Evolutionary conservation across 2,888 invertebrate genomes (phyloP).

Genomic region (Acanthosepion esculentum): DNA sequence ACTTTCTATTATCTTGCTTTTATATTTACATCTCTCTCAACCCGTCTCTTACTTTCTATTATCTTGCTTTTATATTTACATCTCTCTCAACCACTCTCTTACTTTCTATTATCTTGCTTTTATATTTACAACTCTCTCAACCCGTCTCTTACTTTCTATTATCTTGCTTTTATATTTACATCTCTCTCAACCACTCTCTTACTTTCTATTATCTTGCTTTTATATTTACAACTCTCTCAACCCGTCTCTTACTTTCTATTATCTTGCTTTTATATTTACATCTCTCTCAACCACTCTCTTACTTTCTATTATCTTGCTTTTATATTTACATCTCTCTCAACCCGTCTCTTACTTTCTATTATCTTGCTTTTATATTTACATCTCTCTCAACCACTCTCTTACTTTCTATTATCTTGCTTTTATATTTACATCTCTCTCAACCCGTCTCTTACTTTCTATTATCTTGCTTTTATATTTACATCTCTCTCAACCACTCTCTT

Average conservation of each 20-base stretch:
- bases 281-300: not conserved
- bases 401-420: not conserved
- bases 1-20: not conserved
- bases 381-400: not conserved
- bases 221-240: no score
- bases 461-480: not conserved
- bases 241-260: no score
- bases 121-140: not conserved
- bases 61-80: no score
- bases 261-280: no score
- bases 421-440: no score
- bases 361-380: not conserved
- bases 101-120: not conserved
- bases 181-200: no score
- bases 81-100: no score
- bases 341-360: not conserved
- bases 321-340: no score
- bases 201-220: no score
- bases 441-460: no score
- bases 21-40: not conserved
- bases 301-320: no score
- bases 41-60: not conserved
- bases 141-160: not conserved
- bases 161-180: no score
- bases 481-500: not conserved